Evolutionary conservation across 37 sponge, comb jelly and placozoan genomes (phyloP), one percentile per base, ranked within the genome.

Genomic region (Aplysina aerophoba): DNA sequence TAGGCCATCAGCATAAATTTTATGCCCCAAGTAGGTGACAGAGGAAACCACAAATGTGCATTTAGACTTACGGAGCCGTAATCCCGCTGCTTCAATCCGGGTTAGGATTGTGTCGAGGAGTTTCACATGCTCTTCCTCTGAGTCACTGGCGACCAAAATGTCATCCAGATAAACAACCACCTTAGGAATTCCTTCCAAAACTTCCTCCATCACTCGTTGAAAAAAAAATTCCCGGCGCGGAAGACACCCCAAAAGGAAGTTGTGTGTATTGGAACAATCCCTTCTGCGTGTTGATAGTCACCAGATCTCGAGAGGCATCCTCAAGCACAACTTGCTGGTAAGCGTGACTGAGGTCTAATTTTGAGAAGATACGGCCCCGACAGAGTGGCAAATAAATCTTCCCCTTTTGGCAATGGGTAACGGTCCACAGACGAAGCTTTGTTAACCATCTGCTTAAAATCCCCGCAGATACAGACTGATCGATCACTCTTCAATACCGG

Each of bases 211-310:
- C 15, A 66, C 44, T 22, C 50, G 15, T 65, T 88, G 89, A n/a
- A n/a, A n/a, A n/a, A 55, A 88, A 88, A 33, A 80, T 81, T 8
- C 80, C 89, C 36, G 72, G 75, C 35, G 79, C 79, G 20, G 89
- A 83, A 11, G 81, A 13, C 15, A 88, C 55, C 24, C 89, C 84
- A 41, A 87, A 87, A 11, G 82, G 87, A 11, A 87, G 73, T 30
- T 82, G 4, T 15, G 44, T 81, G 56, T 68, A 81, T 22, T 11
- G 36, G 27, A 53, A 77, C 37, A 87, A 59, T 19, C 87, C 82
- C 39, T 44, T 33, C 13, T 64, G 87, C 17, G 87, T 81, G 74
- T 87, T 87, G 11, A 87, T 55, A 13, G 82, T 87, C 2, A 59
- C 5, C 15, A 54, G 36, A 6, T 24, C 27, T 41, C 66, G 64